phyloP scores from a whole-genome alignment of 2,888 invertebrate species.

The Diadegma fenestrale region DNA sequence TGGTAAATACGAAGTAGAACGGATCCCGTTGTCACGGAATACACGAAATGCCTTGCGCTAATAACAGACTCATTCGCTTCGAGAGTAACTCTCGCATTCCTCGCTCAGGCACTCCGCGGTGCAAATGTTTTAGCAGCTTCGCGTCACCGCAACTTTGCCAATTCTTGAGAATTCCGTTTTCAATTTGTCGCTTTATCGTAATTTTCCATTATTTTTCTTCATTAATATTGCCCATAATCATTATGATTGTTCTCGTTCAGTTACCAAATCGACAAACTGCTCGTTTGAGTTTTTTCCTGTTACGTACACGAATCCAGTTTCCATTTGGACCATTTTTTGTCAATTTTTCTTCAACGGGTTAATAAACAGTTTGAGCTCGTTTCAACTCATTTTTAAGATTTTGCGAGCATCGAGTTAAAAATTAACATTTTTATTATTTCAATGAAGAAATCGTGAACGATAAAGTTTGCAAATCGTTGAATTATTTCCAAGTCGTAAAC shows the following conservation, averaged over 20 bases:
- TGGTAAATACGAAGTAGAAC: slow-evolving; percentile 44
- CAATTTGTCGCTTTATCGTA: slow-evolving; percentile 13
- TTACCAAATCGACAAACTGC: neutral
- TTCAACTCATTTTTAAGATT: neutral
- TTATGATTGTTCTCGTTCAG: neutral
- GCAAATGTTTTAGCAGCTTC: slow-evolving; percentile 53
- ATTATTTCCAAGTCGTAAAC: neutral
- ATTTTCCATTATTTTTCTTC: neutral
- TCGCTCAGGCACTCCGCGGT: slow-evolving; percentile 48
- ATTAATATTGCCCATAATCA: neutral
- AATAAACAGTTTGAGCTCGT: no score
- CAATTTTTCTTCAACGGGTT: no score
- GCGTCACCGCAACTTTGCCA: slow-evolving; percentile 42
- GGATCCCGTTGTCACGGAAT: slow-evolving; percentile 60
- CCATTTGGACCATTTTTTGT: no score
- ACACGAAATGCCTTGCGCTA: slow-evolving; percentile 56
- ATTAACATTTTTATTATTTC: neutral
- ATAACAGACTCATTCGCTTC: slow-evolving; percentile 54
- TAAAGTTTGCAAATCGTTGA: neutral
- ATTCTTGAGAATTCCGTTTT: slow-evolving; percentile 54
- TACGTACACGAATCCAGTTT: no score
- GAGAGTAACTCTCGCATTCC: slow-evolving; percentile 62
- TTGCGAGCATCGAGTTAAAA: neutral
- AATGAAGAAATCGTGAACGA: neutral
- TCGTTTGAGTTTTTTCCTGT: neutral